Evolutionary conservation across 2,113 vertebrate genomes (phyloP), one percentile per base, ranked within the genome.

Genomic region (Nannospalax galili): DNA sequence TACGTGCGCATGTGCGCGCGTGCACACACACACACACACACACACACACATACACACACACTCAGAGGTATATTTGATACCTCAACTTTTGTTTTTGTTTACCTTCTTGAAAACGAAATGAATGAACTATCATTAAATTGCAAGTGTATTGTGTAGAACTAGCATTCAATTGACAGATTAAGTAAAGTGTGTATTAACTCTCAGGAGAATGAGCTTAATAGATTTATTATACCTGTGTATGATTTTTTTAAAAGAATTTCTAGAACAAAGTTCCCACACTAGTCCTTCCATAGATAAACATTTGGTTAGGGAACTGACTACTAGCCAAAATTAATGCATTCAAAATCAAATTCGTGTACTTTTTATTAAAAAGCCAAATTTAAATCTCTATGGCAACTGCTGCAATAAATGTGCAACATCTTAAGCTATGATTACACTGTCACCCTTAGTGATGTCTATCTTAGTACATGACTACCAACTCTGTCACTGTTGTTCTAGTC

Each of bases 341-440:
- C 84, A 73, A 92, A 96, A 90, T 91, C 12, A 40, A 74, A 87
- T 92, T 45, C 52, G 60, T 80, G 67, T 62, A 32, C 88, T 86
- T 95, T 95, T 95, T 94, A 96, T 97, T 97, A 93, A 97, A 84
- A 74, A 95, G 62, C 86, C 91, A 95, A 96, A 95, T 97, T 96
- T 97, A 97, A 97, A 93, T 98, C 94, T 93, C 97, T 96, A 98
- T 97, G 97, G 97, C 70, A 98, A 98, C 96, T 11, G 87, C 79
- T 85, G 81, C 58, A 96, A 67, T 97, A 96, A 95, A 93, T 93
- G 78, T 94, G 77, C 86, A 96, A 67, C 60, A 24, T 96, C 93
- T 93, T 92, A 97, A 97, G 95, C 96, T 97, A 90, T 97, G 97
- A 97, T 97, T 97, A 97, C 97, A 48, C 69, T 97, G 96, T 97